Base-by-base conservation (phyloP, 2,797 vertebrate genomes). In the Scomberomorus guttatus region DNA sequence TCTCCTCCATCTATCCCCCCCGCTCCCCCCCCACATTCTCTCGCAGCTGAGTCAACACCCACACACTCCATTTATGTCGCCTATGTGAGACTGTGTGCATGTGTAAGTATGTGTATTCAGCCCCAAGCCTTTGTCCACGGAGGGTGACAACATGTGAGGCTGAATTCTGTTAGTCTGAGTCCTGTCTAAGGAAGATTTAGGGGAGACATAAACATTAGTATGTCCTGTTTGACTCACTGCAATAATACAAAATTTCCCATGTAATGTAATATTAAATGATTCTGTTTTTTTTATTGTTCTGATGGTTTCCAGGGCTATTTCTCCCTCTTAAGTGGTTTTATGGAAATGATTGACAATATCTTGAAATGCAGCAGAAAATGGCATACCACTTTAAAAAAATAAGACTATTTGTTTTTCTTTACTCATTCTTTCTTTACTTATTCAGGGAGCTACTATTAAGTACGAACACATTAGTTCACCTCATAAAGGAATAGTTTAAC, bases 41-140 rank as follows among this genome's bases (percentile, higher is more conserved):
- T 82, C 66, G 67, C 95, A 95, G 95, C 95, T 95, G 94, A 95
- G 95, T 95, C 93, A 95, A 95, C 94, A 94, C 93, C 90, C 92
- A 92, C 90, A 81, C 88, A 88, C 94, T 94, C 88, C 86, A 94
- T 93, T 94, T 93, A 89, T 94, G 91, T 93, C 72, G 82, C 87
- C 88, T 81, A 65, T 70, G 72, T 83, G 75, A 62, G 64, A 51
- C 71, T 34, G 37, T 83, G 86, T 88, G 83, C 75, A 68, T 83
- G 66, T 72, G 54, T 61, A 64, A 66, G 75, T 75, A 58, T 83
- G 81, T 72, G 80, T 76, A 70, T 84, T 84, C 42, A 89, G 82
- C 67, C 1, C 32, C 20, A 17, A 54, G 81, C 82, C 74, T 91
- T 91, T 91, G 93, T 93, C 89, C 81, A 77, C 62, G 25, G 54